Base-by-base conservation (phyloP, 2,888 invertebrate species). In the Rhodophaea formosa region DNA sequence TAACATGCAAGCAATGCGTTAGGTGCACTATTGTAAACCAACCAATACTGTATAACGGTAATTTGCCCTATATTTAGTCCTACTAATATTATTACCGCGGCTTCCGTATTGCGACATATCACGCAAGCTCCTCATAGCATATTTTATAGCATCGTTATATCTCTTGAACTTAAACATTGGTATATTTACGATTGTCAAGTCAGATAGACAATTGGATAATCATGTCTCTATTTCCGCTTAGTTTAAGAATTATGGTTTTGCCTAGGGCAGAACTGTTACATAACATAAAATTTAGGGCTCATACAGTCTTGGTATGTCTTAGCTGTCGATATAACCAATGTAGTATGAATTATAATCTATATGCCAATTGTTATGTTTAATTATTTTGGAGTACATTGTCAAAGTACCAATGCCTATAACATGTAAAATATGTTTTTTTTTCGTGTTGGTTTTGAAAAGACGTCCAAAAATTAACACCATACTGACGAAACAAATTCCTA, bases 91-190 rank as follows among this genome's bases (percentile, higher is more conserved):
- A 51, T 39, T 51, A 35, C 35, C 7, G n/a, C 8, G 30, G 15
- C 54, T 44, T 54, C 54, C 44, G 54, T 54, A 54, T 54, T 45
- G 45, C 45, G 44, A 54, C 44, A 54, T 54, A 54, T 44, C 54
- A 54, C 54, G 54, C 54, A 44, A 16, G 16, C 30, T 17, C 51
- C 51, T 51, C 35, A 51, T 51, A 17, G 35, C 51, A 39, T 51
- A 39, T 35, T 51, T 35, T 51, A 51, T 35, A 1, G 35, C 16
- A 35, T 35, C 35, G 35, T 35, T 51, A 51, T 35, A 51, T 17
- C 51, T 39, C 7, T 51, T 16, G 35, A 51, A 51, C 35, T 17
- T 51, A 39, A 1, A 39, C 5, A 39, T 10, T 39, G 3, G n/a
- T 39, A 35, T 35, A 51, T 51, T 51, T 35, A 51, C 51, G 16